Evolutionary conservation across 1,140 invertebrate genomes (phyloP).

Genomic region (Drosophila neocordata): DNA sequence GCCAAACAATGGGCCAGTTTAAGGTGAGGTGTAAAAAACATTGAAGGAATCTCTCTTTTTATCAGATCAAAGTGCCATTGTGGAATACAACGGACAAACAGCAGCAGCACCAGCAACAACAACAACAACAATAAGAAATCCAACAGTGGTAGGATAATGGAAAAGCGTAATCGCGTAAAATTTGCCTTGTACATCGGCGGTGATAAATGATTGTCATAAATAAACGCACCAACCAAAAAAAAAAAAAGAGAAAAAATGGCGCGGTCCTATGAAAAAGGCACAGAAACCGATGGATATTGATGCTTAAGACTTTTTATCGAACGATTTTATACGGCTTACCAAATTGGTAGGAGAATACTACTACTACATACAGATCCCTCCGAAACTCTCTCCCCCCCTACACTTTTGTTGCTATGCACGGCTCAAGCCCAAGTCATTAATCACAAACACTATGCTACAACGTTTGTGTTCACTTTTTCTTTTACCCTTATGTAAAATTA

Average conservation of each 20-base stretch:
- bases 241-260: conserved; percentile 9
- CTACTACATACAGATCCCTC: background rate
- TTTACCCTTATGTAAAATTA: background rate
- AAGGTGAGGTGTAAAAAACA: conserved; percentile 30
- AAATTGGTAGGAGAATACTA: conserved; percentile 12
- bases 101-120: conserved; percentile 10
- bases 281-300: conserved; percentile 72
- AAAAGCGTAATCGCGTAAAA: conserved; percentile 78
- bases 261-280: conserved; percentile 21
- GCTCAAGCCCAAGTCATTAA: conserved; percentile 61
- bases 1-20: background rate
- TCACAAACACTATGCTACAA: conserved; percentile 48
- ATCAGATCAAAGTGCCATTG: conserved; percentile 60
- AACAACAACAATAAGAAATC: background rate
- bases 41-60: conserved; percentile 38
- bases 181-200: conserved; percentile 67
- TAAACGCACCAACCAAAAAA: conserved; percentile 61
- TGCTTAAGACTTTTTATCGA: conserved; percentile 80
- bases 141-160: conserved; percentile 57
- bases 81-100: conserved; percentile 34
- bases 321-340: conserved; percentile 64
- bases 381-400: background rate
- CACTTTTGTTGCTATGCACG: conserved; percentile 5
- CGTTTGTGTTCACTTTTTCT: background rate
- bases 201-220: conserved; percentile 82